Conservation (phyloP, 2,113 vertebrate species). For the Chionodraco myersi region DNA sequence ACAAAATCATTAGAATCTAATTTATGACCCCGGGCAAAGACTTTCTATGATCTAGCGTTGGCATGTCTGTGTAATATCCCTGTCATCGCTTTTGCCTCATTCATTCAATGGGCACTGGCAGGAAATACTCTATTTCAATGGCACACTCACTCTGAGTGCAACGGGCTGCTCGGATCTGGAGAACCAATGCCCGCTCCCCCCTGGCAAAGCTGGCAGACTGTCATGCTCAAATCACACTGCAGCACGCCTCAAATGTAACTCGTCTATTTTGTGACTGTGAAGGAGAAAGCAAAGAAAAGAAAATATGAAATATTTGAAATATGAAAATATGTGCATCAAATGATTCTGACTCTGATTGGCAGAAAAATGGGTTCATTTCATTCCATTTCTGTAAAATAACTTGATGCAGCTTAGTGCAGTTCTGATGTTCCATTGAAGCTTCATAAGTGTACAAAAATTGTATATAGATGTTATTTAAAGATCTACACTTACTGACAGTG, state of each 20-base stretch:
- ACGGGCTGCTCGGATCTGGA: slow-evolving; percentile 46
- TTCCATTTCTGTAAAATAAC: neutral
- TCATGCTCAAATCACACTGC: slow-evolving; percentile 30
- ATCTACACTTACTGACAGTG: neutral
- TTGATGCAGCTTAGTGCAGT: neutral
- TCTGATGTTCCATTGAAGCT: neutral
- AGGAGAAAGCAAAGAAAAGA: neutral
- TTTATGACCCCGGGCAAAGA: slow-evolving; percentile 84
- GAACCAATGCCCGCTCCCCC: slow-evolving; percentile 25
- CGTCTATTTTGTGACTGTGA: slow-evolving; percentile 3
- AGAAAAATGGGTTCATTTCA: neutral
- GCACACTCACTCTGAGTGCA: slow-evolving; percentile 55
- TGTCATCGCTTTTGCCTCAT: slow-evolving; percentile 64
- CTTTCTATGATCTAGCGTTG: slow-evolving; percentile 72
- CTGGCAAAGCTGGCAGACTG: slow-evolving; percentile 33
- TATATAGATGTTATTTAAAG: slow-evolving; percentile 3
- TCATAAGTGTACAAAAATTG: neutral
- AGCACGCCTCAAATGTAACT: slow-evolving; percentile 27
- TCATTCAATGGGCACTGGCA: slow-evolving; percentile 64
- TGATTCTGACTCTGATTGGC: slow-evolving; percentile 5
- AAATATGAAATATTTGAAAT: too few relatives aligned
- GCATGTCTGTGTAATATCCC: slow-evolving; percentile 73
- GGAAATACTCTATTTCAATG: slow-evolving; percentile 71
- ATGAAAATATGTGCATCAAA: slow-evolving; percentile 6
- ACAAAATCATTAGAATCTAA: slow-evolving; percentile 92